These are phyloP conservation scores for Drosophila stalkeri DNA, from an alignment of 2,888 invertebrate species.

Conservation along the genomic window DNA sequence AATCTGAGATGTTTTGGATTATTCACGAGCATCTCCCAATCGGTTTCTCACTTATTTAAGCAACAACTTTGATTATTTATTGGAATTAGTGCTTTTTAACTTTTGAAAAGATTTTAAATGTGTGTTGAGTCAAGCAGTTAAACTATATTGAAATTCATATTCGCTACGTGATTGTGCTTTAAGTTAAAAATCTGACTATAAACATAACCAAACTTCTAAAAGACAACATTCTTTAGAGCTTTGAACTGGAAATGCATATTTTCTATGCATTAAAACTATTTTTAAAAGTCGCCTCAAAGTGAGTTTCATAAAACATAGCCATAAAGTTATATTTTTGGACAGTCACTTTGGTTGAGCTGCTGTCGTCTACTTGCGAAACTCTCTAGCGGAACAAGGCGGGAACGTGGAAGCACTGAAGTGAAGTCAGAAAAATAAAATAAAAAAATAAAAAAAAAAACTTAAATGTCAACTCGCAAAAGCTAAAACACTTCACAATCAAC, in stretches of 20 bases:
- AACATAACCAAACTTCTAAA: not conserved
- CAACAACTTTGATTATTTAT: accelerated
- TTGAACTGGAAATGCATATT: too few species aligned
- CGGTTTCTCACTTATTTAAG: too few species aligned
- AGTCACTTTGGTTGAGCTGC: constrained; percentile 26
- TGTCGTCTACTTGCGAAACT: constrained; percentile 33
- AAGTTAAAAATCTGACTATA: not conserved
- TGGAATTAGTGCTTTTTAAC: not conserved
- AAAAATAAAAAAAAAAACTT: constrained; percentile 45
- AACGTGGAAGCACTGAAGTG: constrained; percentile 7
- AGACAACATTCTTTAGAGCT: not conserved
- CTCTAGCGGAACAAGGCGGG: not conserved
- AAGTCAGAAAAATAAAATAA: constrained; percentile 41
- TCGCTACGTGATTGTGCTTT: not conserved
- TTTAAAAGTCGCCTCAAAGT: not conserved
- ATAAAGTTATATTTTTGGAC: constrained; percentile 28
- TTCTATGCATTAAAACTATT: too few species aligned
- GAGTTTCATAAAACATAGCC: constrained; percentile 29
- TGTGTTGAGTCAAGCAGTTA: not conserved
- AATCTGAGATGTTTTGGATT: too few species aligned
- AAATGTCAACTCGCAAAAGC: constrained; percentile 77
- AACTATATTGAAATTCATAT: not conserved
- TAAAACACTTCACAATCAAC: constrained; percentile 72
- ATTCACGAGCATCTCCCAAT: too few species aligned
- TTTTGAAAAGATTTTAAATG: not conserved